A percentile compares a stretch with the other conserved stretches of the same genome.
These are phyloP conservation scores for Saturnia pavonia DNA, from an alignment of 2,888 invertebrate genomes.

Conservation along the genomic window DNA sequence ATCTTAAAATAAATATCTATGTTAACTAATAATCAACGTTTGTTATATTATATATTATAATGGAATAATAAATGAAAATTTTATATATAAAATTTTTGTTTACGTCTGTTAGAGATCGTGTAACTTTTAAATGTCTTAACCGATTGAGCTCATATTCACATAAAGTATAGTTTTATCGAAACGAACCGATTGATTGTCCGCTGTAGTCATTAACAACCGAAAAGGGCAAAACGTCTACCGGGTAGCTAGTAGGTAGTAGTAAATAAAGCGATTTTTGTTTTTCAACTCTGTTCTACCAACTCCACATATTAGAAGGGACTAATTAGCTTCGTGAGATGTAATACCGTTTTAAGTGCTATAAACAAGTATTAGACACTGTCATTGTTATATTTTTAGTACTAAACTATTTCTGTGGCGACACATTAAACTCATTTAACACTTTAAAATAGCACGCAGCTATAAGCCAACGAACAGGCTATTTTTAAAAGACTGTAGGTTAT, in stretches of 20 bases:
- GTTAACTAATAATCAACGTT: not conserved
- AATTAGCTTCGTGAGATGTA: not conserved
- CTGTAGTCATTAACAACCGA: too few species aligned
- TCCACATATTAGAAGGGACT: not conserved
- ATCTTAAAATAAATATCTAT: not conserved
- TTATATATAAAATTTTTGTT: too few species aligned
- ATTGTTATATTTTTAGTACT: not conserved
- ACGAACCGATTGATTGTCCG: too few species aligned
- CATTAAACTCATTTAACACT: slow-evolving; percentile 17
- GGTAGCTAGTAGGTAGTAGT: too few species aligned
- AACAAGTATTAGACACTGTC: not conserved
- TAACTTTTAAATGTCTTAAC: too few species aligned
- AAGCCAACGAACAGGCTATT: slow-evolving; percentile 14
- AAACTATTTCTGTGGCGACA: slow-evolving; percentile 1
- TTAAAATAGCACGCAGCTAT: slow-evolving; percentile 16
- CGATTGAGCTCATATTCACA: too few species aligned
- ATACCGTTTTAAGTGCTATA: not conserved
- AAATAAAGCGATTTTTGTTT: too few species aligned
- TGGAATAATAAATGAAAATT: not conserved
- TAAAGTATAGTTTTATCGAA: too few species aligned
- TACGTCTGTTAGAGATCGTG: too few species aligned
- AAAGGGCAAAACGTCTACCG: too few species aligned
- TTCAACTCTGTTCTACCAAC: not conserved
- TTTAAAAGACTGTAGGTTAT: slow-evolving; percentile 4
- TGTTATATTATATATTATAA: not conserved